phyloP scores from a whole-genome alignment of 1,140 invertebrate species.

The Zelostemma sp. region DNA sequence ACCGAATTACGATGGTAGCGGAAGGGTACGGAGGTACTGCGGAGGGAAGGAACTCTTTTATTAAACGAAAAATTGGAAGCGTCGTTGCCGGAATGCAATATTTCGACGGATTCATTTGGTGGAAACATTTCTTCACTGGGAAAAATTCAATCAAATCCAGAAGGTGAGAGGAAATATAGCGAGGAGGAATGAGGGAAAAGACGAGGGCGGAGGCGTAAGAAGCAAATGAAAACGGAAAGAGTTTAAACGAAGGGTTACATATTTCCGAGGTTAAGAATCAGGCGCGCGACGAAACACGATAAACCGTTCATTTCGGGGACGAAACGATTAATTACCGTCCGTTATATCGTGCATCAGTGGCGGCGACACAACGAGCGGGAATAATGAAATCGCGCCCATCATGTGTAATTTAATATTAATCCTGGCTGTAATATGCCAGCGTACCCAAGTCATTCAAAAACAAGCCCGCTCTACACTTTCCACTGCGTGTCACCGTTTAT shows the following conservation, averaged over 20 bases:
- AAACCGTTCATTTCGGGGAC: constrained; percentile 27
- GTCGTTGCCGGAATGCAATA: constrained; percentile 70
- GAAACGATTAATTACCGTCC: constrained; percentile 36
- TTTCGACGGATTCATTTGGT: constrained; percentile 71
- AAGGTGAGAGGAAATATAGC: constrained; percentile 61
- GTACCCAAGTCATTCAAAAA: constrained; percentile 16
- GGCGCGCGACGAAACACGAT: not conserved
- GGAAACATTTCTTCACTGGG: constrained; percentile 69
- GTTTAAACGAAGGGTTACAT: constrained; percentile 24
- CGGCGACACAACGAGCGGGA: constrained; percentile 26
- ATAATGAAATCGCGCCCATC: constrained; percentile 68
- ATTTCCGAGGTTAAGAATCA: constrained; percentile 26
- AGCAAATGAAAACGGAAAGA: constrained; percentile 44
- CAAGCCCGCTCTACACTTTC: not conserved
- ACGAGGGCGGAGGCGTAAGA: constrained; percentile 24
- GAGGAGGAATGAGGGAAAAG: constrained; percentile 26
- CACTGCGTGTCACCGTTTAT: constrained; percentile 11
- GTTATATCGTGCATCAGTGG: constrained; percentile 16
- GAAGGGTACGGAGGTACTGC: constrained; percentile 48
- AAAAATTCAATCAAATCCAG: constrained; percentile 71
- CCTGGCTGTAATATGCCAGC: constrained; percentile 60
- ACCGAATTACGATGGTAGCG: constrained; percentile 37
- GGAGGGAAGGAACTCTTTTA: constrained; percentile 63
- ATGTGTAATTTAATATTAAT: constrained; percentile 69
- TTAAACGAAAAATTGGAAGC: constrained; percentile 68